Evolutionary conservation across 2,888 invertebrate species (phyloP).

Genomic region (Cheilosia urbana): DNA sequence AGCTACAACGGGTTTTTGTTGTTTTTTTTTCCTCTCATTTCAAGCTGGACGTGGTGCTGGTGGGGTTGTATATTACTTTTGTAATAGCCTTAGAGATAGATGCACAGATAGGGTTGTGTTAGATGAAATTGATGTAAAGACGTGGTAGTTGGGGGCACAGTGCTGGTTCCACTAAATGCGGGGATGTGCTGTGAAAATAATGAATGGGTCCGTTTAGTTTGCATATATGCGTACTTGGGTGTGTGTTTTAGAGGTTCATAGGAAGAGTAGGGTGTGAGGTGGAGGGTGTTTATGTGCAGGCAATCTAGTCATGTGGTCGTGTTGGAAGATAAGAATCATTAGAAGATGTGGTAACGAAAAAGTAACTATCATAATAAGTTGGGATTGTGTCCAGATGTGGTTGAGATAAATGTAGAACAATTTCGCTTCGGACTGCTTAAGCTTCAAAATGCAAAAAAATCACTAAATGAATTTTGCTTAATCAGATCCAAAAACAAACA

Average conservation of each 20-base stretch:
- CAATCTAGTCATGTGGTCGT: constrained; percentile 19
- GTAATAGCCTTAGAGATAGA: constrained; percentile 71
- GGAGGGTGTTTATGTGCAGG: constrained; percentile 12
- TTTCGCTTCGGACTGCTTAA: too few relatives aligned
- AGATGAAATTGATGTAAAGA: constrained; percentile 58
- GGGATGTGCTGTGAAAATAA: constrained; percentile 53
- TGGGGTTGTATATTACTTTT: constrained; percentile 50
- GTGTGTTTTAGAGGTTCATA: constrained; percentile 49
- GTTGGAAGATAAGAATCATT: constrained; percentile 5
- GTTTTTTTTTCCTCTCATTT: constrained; percentile 14
- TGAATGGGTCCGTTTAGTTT: constrained; percentile 65
- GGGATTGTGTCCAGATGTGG: not conserved
- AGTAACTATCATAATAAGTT: constrained; percentile 20
- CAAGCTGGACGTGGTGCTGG: constrained; percentile 37
- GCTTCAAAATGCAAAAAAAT: too few relatives aligned
- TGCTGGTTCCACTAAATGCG: constrained; percentile 61
- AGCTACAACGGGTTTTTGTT: constrained; percentile 13
- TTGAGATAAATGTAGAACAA: too few relatives aligned
- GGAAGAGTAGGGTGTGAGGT: constrained; percentile 18
- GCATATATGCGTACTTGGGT: constrained; percentile 50
- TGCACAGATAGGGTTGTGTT: constrained; percentile 63
- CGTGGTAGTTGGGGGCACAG: constrained; percentile 1
- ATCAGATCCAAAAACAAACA: too few relatives aligned
- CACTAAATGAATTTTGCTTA: too few relatives aligned
- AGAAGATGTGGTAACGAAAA: not conserved